phyloP scores from a whole-genome alignment of 2,113 vertebrate species.

The Xenus cinereus region DNA sequence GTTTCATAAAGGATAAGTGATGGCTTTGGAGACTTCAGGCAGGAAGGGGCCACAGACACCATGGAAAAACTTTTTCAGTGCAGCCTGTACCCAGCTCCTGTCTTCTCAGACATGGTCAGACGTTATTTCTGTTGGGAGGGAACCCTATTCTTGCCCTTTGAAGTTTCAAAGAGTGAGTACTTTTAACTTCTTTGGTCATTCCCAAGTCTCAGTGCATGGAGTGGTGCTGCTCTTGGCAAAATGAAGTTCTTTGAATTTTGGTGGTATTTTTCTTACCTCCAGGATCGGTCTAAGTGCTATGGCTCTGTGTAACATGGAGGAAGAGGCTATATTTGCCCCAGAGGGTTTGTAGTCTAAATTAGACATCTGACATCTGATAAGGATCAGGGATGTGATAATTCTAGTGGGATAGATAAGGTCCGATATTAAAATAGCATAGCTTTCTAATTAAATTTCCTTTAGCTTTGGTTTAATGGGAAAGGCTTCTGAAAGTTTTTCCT shows the following conservation, averaged over 20 bases:
- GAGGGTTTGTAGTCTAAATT: conserved; percentile 17
- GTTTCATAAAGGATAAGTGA: conserved; percentile 14
- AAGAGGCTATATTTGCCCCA: neutral
- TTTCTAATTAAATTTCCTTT: conserved; percentile 49
- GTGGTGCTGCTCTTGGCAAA: neutral
- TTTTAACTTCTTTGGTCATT: neutral
- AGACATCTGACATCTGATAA: conserved; percentile 4
- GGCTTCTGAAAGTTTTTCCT: conserved; percentile 18
- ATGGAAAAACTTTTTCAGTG: conserved; percentile 2
- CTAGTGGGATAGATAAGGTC: conserved; percentile 22
- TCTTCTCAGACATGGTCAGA: neutral
- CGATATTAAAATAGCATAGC: conserved; percentile 31
- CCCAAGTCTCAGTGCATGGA: neutral
- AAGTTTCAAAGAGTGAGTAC: neutral
- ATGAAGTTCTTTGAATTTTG: neutral
- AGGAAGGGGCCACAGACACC: conserved; percentile 25
- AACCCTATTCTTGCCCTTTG: neutral
- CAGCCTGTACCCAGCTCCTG: neutral
- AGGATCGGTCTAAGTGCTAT: neutral
- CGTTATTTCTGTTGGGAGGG: neutral
- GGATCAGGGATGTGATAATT: neutral
- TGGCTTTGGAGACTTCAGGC: conserved; percentile 20
- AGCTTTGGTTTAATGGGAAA: conserved; percentile 39
- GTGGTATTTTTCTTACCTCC: neutral
- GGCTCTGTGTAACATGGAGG: neutral